Evolutionary conservation across 2,113 vertebrate species (phyloP).

Genomic region (Laticauda colubrina): DNA sequence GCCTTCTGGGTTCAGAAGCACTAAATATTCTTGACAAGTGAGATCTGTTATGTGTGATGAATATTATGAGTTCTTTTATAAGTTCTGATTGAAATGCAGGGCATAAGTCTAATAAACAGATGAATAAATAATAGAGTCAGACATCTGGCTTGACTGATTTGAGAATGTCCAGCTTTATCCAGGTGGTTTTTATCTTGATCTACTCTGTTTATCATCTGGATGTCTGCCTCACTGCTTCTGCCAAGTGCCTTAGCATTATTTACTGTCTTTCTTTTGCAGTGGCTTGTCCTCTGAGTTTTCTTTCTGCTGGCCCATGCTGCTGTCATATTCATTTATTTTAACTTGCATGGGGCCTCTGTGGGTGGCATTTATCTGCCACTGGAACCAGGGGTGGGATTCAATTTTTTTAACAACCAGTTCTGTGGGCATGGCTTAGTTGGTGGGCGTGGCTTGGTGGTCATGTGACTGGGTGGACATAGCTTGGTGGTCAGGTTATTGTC

Average conservation of each 20-base stretch:
- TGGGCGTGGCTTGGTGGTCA: too few relatives aligned
- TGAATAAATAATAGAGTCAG: background rate
- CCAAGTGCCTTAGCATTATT: background rate
- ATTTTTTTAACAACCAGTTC: too few relatives aligned
- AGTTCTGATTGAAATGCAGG: background rate
- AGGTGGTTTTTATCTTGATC: slow-evolving; percentile 6
- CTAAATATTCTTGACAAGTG: background rate
- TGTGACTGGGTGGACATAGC: too few relatives aligned
- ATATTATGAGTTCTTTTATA: background rate
- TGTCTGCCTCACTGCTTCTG: background rate
- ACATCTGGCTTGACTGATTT: background rate
- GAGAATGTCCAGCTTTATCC: background rate
- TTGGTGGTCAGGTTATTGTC: too few relatives aligned
- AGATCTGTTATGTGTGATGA: background rate
- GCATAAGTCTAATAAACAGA: background rate
- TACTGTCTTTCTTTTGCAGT: background rate
- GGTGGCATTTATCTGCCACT: background rate
- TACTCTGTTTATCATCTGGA: background rate
- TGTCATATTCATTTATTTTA: background rate
- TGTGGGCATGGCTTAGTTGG: too few relatives aligned
- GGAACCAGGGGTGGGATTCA: background rate
- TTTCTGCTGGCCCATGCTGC: background rate
- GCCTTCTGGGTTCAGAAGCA: background rate
- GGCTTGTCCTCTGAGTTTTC: background rate
- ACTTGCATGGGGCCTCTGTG: background rate